Percentiles rank a stretch among this genome's conserved stretches.
These are phyloP conservation scores for Toxotes jaculatrix DNA, from an alignment of 2,113 vertebrate species.

Conservation along the genomic window DNA sequence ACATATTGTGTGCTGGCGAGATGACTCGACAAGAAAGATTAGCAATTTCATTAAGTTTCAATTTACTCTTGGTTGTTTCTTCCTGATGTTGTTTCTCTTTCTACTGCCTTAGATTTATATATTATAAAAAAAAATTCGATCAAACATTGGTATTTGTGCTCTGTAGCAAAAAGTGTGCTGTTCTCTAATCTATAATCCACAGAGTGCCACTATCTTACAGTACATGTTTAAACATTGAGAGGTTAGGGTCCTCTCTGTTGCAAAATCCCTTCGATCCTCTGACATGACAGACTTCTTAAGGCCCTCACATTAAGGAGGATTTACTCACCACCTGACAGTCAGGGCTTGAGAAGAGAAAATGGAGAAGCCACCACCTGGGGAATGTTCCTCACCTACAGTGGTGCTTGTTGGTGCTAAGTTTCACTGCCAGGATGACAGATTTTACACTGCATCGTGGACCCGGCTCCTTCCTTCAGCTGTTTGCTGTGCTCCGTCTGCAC, in stretches of 20 bases:
- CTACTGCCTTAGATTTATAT: conserved; percentile 21
- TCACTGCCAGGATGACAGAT: conserved; percentile 35
- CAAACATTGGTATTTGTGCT: conserved; percentile 27
- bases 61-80: conserved; percentile 34
- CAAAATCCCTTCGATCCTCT: conserved; percentile 33
- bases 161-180: not conserved
- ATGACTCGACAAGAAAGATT: conserved; percentile 62
- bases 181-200: conserved; percentile 11
- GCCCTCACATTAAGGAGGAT: conserved; percentile 68
- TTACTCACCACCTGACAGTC: conserved; percentile 66
- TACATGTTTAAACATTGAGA: conserved; percentile 33
- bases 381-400: conserved; percentile 18
- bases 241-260: conserved; percentile 9
- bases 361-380: conserved; percentile 43
- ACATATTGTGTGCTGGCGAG: conserved; percentile 45
- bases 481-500: conserved; percentile 17
- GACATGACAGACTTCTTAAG: conserved; percentile 55
- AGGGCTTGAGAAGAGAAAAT: conserved; percentile 48
- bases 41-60: conserved; percentile 70
- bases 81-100: conserved; percentile 15
- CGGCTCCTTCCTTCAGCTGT: conserved; percentile 25
- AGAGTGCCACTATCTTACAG: not conserved
- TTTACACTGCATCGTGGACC: not conserved
- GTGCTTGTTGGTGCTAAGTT: conserved; percentile 14
- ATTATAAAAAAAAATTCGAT: conserved; percentile 22